phyloP scores from a whole-genome alignment of 1,140 invertebrate species.

The Drosophila azteca region DNA sequence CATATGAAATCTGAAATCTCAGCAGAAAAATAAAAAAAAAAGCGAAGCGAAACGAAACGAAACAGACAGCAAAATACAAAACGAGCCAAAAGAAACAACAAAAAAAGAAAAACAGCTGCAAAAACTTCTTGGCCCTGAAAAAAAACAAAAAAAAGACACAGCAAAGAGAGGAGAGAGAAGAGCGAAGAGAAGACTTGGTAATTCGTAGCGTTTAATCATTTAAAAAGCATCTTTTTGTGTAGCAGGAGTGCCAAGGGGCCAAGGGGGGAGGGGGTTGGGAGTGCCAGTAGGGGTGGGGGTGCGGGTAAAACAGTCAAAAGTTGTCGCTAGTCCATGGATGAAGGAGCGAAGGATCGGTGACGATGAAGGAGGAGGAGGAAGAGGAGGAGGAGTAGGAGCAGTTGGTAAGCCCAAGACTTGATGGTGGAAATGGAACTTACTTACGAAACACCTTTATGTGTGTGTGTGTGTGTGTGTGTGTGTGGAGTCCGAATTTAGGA shows the following conservation, averaged over 20 bases:
- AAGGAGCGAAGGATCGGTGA: too few relatives aligned
- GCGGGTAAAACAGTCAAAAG: slow-evolving; percentile 30
- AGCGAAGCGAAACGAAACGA: background rate
- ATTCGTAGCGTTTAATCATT: slow-evolving; percentile 75
- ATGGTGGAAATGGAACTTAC: too few relatives aligned
- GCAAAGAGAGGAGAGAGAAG: background rate
- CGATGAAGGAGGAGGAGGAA: too few relatives aligned
- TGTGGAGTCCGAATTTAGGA: too few relatives aligned
- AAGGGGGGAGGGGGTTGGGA: slow-evolving; percentile 5
- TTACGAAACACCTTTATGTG: too few relatives aligned
- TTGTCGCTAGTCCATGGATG: slow-evolving; percentile 16
- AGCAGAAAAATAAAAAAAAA: slow-evolving; percentile 11
- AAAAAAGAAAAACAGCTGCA: slow-evolving; percentile 3
- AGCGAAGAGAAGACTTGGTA: slow-evolving; percentile 38
- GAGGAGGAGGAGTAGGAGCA: too few relatives aligned
- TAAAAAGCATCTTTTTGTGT: slow-evolving; percentile 68
- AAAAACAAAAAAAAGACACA: background rate
- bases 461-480: too few relatives aligned
- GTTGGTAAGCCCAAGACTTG: background rate
- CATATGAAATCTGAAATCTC: slow-evolving; percentile 39
- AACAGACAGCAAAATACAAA: slow-evolving; percentile 18
- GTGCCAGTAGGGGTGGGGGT: slow-evolving; percentile 21
- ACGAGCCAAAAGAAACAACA: slow-evolving; percentile 14
- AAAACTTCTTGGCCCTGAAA: background rate
- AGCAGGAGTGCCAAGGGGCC: too few relatives aligned